phyloP scores from a whole-genome alignment of 1,140 invertebrate genomes.

The Neelides sp. region DNA sequence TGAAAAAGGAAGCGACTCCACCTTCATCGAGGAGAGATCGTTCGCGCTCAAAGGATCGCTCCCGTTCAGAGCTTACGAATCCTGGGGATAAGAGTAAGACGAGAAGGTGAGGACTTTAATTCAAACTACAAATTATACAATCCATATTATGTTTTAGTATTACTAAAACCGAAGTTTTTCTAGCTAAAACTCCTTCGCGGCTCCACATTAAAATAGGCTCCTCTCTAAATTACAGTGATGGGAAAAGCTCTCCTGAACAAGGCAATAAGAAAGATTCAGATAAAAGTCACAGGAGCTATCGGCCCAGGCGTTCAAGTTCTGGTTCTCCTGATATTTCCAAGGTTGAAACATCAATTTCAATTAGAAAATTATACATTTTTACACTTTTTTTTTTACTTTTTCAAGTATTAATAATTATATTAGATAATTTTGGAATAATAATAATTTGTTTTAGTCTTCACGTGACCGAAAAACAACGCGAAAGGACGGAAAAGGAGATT shows the following conservation, averaged over 20 bases:
- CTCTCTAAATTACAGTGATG: neutral
- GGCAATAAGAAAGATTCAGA: conserved; percentile 19
- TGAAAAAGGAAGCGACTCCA: conserved; percentile 26
- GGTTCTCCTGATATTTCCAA: conserved; percentile 8
- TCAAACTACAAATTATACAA: too few relatives aligned
- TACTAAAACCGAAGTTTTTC: too few relatives aligned
- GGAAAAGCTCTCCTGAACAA: neutral
- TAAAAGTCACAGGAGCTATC: conserved; percentile 17
- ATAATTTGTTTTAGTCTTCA: too few relatives aligned
- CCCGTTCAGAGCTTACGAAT: neutral
- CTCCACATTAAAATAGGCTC: too few relatives aligned
- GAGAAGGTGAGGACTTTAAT: too few relatives aligned
- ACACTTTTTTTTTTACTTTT: too few relatives aligned
- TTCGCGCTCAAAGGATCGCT: conserved; percentile 6
- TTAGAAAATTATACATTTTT: neutral
- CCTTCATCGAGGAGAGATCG: conserved; percentile 24
- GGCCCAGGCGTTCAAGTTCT: conserved; percentile 7
- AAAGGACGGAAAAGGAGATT: conserved; percentile 39
- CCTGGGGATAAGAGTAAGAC: too few relatives aligned
- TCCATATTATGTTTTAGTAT: too few relatives aligned
- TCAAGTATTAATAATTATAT: too few relatives aligned
- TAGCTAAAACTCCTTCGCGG: too few relatives aligned
- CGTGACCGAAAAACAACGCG: neutral
- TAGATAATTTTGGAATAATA: too few relatives aligned
- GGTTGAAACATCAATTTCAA: neutral